Conservation (phyloP, 37 sponge, comb jelly and placozoan species). For the Ianthella basta region DNA sequence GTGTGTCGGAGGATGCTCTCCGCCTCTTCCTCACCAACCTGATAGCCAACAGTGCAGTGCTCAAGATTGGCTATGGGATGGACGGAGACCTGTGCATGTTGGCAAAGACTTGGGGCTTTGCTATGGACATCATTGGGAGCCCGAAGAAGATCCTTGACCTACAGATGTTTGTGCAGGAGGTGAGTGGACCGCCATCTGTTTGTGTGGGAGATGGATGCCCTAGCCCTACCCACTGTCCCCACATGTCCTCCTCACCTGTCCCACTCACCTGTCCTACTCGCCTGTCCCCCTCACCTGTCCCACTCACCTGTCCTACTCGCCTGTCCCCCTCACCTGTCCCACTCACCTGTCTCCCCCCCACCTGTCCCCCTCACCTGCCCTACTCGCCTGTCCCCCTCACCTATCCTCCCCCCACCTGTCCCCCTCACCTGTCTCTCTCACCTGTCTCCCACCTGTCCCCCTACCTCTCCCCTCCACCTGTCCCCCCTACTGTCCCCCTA, state of each 20-base stretch:
- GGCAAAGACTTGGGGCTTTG: slow-evolving; percentile 64
- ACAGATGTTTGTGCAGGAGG: slow-evolving; percentile 45
- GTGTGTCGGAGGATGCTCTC: slow-evolving; percentile 37
- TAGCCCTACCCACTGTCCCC: neutral
- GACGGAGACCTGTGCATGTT: slow-evolving; percentile 72
- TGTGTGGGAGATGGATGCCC: neutral
- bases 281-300: neutral
- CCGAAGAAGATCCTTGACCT: slow-evolving; percentile 64
- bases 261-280: slow-evolving; percentile 20
- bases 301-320: slow-evolving; percentile 7
- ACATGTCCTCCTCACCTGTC: slow-evolving; percentile 3
- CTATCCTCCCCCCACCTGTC: no score
- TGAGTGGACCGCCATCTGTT: slow-evolving; percentile 22
- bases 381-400: no score
- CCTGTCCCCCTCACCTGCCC: no score
- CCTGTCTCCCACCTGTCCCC: no score
- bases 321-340: slow-evolving; percentile 9
- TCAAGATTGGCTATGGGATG: slow-evolving; percentile 81
- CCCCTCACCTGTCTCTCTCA: no score
- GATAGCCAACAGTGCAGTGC: slow-evolving; percentile 31
- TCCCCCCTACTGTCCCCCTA: no score
- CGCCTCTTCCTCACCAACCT: slow-evolving; percentile 44
- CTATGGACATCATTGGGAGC: slow-evolving; percentile 34
- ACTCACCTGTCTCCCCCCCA: neutral
- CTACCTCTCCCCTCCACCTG: no score